Evolutionary conservation across 2,113 vertebrate species (phyloP).

Genomic region (Fregetta grallaria): DNA sequence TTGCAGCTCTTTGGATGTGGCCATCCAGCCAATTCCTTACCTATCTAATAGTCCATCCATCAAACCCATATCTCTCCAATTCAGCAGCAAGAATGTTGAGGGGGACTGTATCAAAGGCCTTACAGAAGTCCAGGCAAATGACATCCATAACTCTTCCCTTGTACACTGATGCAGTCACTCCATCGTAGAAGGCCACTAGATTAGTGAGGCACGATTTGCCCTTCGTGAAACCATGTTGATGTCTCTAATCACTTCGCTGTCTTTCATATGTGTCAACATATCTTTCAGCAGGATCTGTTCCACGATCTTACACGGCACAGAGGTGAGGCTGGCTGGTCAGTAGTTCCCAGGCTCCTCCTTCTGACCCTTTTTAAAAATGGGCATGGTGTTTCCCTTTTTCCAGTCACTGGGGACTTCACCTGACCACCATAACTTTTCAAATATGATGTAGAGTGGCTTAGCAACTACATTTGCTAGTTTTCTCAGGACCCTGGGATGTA

Average conservation of each 20-base stretch:
- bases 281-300: not conserved
- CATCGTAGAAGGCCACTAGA: not conserved
- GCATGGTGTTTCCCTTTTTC: not conserved
- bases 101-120: not conserved
- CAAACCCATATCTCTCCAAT: not conserved
- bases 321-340: not conserved
- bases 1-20: not conserved
- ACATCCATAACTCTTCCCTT: not conserved
- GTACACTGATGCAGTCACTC: not conserved
- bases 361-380: not conserved
- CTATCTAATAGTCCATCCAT: not conserved
- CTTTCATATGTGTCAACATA: not conserved
- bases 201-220: not conserved
- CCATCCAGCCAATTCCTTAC: not conserved
- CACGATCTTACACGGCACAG: not conserved
- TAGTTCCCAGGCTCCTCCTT: not conserved
- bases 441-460: not conserved
- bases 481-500: not conserved
- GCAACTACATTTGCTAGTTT: not conserved
- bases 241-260: not conserved
- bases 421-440: not conserved
- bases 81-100: not conserved
- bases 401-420: not conserved
- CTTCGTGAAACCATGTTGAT: not conserved
- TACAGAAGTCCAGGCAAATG: not conserved